These are phyloP conservation scores for Apotomis betuletana DNA, from an alignment of 2,888 invertebrate genomes.

Conservation along the genomic window DNA sequence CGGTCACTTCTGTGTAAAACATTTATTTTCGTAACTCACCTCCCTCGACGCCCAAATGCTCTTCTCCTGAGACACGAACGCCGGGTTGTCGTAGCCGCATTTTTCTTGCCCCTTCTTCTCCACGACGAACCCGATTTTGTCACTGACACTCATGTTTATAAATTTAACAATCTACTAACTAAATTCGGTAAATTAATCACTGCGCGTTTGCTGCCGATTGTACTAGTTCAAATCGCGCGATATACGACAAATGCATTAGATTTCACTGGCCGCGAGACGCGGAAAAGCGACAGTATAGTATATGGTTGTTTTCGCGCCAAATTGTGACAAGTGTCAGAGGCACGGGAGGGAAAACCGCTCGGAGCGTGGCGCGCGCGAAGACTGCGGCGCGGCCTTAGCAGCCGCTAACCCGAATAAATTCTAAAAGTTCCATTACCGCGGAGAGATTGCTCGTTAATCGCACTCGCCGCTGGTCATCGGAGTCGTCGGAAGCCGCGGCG, in stretches of 20 bases:
- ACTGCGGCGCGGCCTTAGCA: conserved; percentile 56
- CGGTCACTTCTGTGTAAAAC: background rate
- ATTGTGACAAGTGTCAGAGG: conserved; percentile 50
- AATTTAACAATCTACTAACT: background rate
- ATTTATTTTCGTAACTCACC: conserved; percentile 11
- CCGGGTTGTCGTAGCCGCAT: conserved; percentile 69
- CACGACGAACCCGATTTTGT: conserved; percentile 49
- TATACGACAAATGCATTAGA: background rate
- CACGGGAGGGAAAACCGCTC: conserved; percentile 57
- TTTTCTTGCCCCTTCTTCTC: conserved; percentile 59
- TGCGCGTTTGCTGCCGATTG: background rate
- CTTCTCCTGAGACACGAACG: conserved; percentile 71
- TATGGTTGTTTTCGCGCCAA: conserved; percentile 59
- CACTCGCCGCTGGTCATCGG: conserved; percentile 28
- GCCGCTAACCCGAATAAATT: conserved; percentile 60
- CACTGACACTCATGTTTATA: conserved; percentile 49
- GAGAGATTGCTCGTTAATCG: conserved; percentile 35
- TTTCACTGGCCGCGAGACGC: conserved; percentile 9
- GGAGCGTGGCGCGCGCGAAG: conserved; percentile 52
- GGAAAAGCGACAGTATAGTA: conserved; percentile 24
- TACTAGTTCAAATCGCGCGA: background rate
- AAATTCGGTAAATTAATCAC: conserved; percentile 1
- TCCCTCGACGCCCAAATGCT: conserved; percentile 53
- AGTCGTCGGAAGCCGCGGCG: conserved; percentile 5
- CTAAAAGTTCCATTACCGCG: conserved; percentile 33